A percentile compares a stretch with the other conserved stretches of the same genome.
Evolutionary conservation across 1,140 invertebrate species (phyloP).

Genomic region (Drosophila micromelanica): DNA sequence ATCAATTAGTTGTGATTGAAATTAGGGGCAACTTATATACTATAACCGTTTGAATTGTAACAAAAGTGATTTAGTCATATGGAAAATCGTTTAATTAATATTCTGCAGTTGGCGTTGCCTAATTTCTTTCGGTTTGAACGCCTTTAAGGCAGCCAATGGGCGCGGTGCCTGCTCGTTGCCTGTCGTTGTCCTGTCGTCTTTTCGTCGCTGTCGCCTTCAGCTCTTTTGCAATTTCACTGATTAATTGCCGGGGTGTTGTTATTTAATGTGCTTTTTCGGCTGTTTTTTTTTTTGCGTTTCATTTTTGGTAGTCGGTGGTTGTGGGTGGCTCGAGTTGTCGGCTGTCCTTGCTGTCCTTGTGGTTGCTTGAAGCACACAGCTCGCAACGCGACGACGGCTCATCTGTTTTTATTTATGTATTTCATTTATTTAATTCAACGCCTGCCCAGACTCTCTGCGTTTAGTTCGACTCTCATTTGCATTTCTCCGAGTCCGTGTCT

Average conservation of each 20-base stretch:
- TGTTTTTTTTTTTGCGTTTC: constrained; percentile 15
- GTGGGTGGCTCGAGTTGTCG: neutral
- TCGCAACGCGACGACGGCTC: constrained; percentile 42
- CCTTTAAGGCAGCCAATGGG: constrained; percentile 15
- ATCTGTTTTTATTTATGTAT: constrained; percentile 76
- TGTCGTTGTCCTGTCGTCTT: constrained; percentile 9
- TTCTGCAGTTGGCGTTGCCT: constrained; percentile 18
- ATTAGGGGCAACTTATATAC: neutral
- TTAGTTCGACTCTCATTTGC: constrained; percentile 41
- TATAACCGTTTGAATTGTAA: constrained; percentile 7
- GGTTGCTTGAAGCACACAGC: constrained; percentile 2
- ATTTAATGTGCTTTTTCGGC: constrained; percentile 47
- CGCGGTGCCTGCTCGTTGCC: neutral
- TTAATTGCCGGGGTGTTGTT: constrained; percentile 63
- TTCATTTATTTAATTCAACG: constrained; percentile 79
- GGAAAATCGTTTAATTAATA: constrained; percentile 48
- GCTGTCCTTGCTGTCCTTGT: constrained; percentile 19
- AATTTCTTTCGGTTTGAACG: constrained; percentile 26
- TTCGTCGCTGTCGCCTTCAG: constrained; percentile 37
- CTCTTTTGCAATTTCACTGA: constrained; percentile 67
- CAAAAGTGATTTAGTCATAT: constrained; percentile 33
- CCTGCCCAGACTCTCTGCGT: constrained; percentile 38
- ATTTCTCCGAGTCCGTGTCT: constrained; percentile 18
- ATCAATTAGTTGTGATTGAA: neutral
- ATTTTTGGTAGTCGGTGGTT: constrained; percentile 10